Evolutionary conservation across 2,797 vertebrate species (phyloP).

Genomic region (Cuniculus paca): DNA sequence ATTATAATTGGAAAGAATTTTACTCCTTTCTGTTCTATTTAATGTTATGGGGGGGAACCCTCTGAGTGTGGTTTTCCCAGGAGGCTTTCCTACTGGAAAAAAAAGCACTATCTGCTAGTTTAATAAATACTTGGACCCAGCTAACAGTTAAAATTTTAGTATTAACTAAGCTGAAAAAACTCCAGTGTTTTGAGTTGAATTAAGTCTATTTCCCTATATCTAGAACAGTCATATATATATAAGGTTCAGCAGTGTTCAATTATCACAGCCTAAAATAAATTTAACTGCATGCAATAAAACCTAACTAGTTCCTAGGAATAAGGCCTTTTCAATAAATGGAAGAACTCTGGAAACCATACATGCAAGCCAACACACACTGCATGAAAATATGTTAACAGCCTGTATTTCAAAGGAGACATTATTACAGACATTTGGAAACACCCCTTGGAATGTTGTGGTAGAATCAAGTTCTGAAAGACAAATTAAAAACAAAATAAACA

Average conservation of each 20-base stretch:
- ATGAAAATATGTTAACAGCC: neutral
- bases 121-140: conserved; percentile 26
- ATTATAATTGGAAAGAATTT: neutral
- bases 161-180: neutral
- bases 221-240: neutral
- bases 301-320: conserved; percentile 30
- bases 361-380: neutral
- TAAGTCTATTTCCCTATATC: conserved; percentile 4
- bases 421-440: neutral
- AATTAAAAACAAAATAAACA: neutral
- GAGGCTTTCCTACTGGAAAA: conserved; percentile 41
- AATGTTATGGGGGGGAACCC: neutral
- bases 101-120: neutral
- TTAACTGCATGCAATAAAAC: conserved; percentile 30
- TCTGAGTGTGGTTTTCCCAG: neutral
- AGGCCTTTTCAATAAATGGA: conserved; percentile 9
- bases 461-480: neutral
- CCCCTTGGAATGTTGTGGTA: neutral
- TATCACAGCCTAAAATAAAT: conserved; percentile 26
- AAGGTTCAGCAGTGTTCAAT: conserved; percentile 6
- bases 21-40: neutral
- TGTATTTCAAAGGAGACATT: neutral
- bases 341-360: neutral
- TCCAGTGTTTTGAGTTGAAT: neutral
- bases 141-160: conserved; percentile 23